phyloP scores from a whole-genome alignment of 1,140 invertebrate genomes.

The Formica selysi region DNA sequence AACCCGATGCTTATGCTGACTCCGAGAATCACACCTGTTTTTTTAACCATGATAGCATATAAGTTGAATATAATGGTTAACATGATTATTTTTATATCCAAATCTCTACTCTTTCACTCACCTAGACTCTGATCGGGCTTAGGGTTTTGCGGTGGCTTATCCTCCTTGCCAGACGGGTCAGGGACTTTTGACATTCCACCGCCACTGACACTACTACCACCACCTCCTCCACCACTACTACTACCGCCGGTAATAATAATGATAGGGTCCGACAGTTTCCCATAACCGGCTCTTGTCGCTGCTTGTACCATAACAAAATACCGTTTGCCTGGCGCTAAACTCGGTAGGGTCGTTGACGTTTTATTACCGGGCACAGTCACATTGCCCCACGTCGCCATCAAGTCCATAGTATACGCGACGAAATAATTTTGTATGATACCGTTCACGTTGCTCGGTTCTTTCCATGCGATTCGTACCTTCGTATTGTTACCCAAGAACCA shows the following conservation, averaged over 20 bases:
- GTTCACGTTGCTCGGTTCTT: constrained; percentile 85
- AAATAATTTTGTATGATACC: constrained; percentile 86
- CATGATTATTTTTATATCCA: not conserved
- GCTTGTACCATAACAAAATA: constrained; percentile 88
- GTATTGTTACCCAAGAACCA: constrained; percentile 85
- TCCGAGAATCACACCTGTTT: constrained; percentile 81
- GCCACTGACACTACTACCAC: not conserved
- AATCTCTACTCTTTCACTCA: constrained; percentile 64
- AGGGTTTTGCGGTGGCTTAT: constrained; percentile 76
- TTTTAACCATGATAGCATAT: not conserved
- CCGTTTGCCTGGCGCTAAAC: constrained; percentile 83
- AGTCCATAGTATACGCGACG: constrained; percentile 84
- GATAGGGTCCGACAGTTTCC: constrained; percentile 84
- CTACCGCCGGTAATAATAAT: constrained; percentile 79
- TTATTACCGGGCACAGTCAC: constrained; percentile 83
- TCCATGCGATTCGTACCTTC: constrained; percentile 86
- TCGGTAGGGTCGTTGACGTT: constrained; percentile 82
- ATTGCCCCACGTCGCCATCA: constrained; percentile 81
- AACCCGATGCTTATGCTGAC: constrained; percentile 83
- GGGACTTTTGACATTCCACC: constrained; percentile 71
- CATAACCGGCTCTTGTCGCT: constrained; percentile 86
- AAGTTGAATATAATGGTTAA: not conserved
- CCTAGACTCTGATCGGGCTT: constrained; percentile 85
- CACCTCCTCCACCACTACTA: not conserved
- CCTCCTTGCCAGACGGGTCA: constrained; percentile 77